A percentile compares a stretch with the other conserved stretches of the same genome.
Conservation (phyloP, 2,888 invertebrate species). For the Sisyra terminalis region DNA sequence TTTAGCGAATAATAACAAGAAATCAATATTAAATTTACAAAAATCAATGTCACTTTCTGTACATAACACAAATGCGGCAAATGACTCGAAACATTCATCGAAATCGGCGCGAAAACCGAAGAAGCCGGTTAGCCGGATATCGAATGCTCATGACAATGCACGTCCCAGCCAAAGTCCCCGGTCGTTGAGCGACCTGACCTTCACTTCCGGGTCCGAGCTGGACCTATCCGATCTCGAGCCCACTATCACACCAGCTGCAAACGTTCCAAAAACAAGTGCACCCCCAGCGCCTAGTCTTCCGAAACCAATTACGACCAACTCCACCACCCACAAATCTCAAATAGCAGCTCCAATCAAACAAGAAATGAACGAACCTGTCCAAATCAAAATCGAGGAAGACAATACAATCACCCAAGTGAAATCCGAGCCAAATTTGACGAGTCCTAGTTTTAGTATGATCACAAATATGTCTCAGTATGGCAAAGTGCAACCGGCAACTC, state of each 20-base stretch:
- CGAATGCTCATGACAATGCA: slow-evolving; percentile 6
- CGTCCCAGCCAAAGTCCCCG: slow-evolving; percentile 10
- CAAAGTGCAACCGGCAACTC: slow-evolving; percentile 25
- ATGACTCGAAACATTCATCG: neutral
- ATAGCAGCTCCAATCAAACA: neutral
- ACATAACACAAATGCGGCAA: slow-evolving; percentile 6
- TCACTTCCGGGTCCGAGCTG: slow-evolving; percentile 22
- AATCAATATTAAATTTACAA: slow-evolving; percentile 9
- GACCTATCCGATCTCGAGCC: slow-evolving; percentile 21
- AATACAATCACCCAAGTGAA: neutral
- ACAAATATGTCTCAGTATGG: slow-evolving; percentile 20
- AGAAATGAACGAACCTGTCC: neutral
- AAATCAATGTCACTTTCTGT: slow-evolving; percentile 8
- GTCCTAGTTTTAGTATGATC: slow-evolving; percentile 20
- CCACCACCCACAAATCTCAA: neutral
- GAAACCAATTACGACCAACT: neutral
- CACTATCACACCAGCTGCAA: slow-evolving; percentile 13
- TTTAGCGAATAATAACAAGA: slow-evolving; percentile 24
- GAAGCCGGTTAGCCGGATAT: neutral
- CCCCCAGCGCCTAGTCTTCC: neutral
- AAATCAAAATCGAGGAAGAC: neutral
- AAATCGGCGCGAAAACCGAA: slow-evolving; percentile 6
- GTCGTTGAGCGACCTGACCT: slow-evolving; percentile 10
- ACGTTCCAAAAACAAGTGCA: neutral
- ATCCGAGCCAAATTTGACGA: neutral